Conservation (phyloP, 2,888 invertebrate species). For the Folsomia manolachei region DNA sequence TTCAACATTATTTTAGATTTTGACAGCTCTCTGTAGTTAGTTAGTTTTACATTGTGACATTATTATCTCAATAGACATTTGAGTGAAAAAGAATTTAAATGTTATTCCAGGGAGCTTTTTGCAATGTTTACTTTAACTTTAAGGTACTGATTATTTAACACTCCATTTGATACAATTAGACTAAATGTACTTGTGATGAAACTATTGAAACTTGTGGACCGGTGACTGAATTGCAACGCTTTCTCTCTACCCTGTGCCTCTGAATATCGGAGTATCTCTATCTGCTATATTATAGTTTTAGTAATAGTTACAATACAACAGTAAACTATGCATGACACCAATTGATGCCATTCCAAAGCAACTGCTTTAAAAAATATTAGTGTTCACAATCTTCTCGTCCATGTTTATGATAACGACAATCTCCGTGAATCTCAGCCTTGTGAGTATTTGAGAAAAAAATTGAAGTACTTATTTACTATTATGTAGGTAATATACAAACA, state of each 20-base stretch:
- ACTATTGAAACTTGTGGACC: not conserved
- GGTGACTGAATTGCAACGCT: not conserved
- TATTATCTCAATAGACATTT: too few relatives aligned
- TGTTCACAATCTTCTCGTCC: not conserved
- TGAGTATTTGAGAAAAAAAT: not conserved
- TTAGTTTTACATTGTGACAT: too few relatives aligned
- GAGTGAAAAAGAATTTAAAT: too few relatives aligned
- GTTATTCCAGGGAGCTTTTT: too few relatives aligned
- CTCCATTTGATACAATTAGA: too few relatives aligned
- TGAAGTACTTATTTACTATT: not conserved
- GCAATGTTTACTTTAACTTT: too few relatives aligned
- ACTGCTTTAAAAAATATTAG: not conserved
- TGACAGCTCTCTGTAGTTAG: not conserved
- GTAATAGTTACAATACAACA: not conserved
- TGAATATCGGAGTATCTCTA: not conserved
- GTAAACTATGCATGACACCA: not conserved
- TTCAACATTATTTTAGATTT: not conserved
- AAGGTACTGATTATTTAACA: too few relatives aligned
- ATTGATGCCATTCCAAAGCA: not conserved
- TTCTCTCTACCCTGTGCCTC: not conserved
- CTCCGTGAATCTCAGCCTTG: constrained; percentile 8
- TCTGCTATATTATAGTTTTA: not conserved
- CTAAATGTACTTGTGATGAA: too few relatives aligned
- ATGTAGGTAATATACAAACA: not conserved
- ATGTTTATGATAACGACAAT: constrained; percentile 2